Base-by-base conservation (phyloP, 37 sponge, comb jelly and placozoan genomes). In the Cladorhizidae sp. region DNA sequence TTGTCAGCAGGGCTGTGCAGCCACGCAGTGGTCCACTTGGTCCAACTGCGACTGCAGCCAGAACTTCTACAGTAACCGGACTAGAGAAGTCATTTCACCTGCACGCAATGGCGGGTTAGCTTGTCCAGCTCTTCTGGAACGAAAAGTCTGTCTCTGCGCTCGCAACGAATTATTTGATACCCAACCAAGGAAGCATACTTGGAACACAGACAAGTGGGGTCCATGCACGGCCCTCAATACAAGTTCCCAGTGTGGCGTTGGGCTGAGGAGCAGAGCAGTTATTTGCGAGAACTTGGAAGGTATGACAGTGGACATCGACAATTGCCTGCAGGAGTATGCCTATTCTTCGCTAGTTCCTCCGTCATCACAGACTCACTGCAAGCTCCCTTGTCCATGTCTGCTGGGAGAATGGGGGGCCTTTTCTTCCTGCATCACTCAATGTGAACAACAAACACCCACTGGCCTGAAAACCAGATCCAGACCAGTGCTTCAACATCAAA, bases 1-100 rank as follows among this genome's bases (percentile, higher is more conserved):
- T 15, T 86, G 86, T 38, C 37, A 21, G 31, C 80, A 73, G 36
- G 64, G 79, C 73, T 86, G 86, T 32, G 74, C 57, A 20, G 86
- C 79, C 28, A 25, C 72, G 22, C 26, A 72, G 29, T 86, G 86
- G 86, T 57, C 63, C 51, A 40, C 41, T 14, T 86, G 86, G 86
- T 73, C 26, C 0, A 25, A 1, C 0, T 86, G 86, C 80, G 40
- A 71, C 50, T 78, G 80, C 67, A 41, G 37, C 31, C 3, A 38
- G 0, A 40, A 43, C 20, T 73, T 58, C 64, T 79, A 39, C 65
- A 40, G 55, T 14, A 74, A 42, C 9, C 37, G 86, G 20, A 37
- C n/a, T 0, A 70, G 86, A 15, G 54, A 39, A 3, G 38, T 86
- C 42, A 14, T 79, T 14, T n/a, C 50, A 0, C 80, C 86, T 36